Conservation (phyloP, 2,113 vertebrate genomes). For the Zootoca vivipara region DNA sequence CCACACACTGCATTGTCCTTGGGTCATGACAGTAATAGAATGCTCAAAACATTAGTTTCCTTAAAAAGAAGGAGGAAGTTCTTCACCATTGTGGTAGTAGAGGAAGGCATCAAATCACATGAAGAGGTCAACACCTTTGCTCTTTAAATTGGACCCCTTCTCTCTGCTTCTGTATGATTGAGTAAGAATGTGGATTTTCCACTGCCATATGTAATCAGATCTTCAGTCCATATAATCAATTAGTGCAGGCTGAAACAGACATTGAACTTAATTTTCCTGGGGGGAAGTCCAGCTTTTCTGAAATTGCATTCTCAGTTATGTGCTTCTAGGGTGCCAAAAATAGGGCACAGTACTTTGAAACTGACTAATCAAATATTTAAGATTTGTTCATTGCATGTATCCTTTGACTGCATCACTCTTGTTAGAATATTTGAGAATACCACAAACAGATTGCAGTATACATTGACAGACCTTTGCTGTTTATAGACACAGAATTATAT, state of each 20-base stretch:
- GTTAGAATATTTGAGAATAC: not conserved
- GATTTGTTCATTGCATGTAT: not conserved
- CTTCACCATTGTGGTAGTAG: no score
- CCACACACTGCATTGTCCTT: no score
- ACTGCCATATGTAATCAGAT: not conserved
- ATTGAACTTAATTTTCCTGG: not conserved
- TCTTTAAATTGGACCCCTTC: not conserved
- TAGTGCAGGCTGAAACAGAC: not conserved
- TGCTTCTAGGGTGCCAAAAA: not conserved
- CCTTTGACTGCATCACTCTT: not conserved
- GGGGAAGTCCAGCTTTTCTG: not conserved
- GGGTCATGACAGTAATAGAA: not conserved
- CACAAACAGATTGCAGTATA: not conserved
- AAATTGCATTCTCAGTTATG: not conserved
- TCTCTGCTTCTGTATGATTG: not conserved
- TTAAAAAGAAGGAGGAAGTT: no score
- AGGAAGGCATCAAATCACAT: not conserved
- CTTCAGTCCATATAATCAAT: not conserved
- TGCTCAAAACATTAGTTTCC: not conserved
- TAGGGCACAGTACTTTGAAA: not conserved
- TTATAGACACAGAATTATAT: not conserved
- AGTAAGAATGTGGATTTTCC: not conserved
- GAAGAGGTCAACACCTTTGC: not conserved
- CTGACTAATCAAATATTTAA: not conserved
- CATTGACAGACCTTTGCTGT: no score